phyloP scores from a whole-genome alignment of 2,113 vertebrate genomes.

The Nerophis lumbriciformis region DNA sequence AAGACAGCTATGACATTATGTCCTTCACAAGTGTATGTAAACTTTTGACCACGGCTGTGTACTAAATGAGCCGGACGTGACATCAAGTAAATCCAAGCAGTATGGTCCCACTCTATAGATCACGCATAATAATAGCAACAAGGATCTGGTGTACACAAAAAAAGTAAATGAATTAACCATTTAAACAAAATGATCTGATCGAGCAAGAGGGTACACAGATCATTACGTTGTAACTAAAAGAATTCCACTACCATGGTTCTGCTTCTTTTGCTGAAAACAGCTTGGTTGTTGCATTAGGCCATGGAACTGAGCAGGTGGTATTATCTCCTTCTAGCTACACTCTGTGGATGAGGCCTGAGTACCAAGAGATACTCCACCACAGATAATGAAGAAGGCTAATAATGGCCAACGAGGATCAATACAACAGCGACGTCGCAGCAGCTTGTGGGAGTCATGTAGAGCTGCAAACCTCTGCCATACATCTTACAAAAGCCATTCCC shows the following conservation, averaged over 20 bases:
- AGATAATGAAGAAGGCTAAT: conserved; percentile 49
- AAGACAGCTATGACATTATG: no score
- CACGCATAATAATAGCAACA: no score
- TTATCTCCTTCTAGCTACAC: conserved; percentile 26
- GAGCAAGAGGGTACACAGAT: conserved; percentile 9
- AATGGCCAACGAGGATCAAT: conserved; percentile 52
- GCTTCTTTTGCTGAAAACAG: conserved; percentile 32
- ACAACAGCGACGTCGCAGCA: conserved; percentile 20
- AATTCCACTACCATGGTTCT: background rate
- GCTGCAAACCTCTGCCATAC: conserved; percentile 39
- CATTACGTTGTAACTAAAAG: conserved; percentile 18
- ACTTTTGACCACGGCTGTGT: no score
- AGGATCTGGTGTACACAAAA: no score
- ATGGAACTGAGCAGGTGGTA: conserved; percentile 13
- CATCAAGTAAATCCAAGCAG: no score
- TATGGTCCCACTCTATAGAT: no score
- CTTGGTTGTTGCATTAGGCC: conserved; percentile 16
- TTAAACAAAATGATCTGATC: background rate
- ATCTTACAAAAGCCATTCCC: conserved; percentile 27
- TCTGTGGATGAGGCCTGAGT: conserved; percentile 22
- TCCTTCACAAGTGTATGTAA: no score
- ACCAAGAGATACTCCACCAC: conserved; percentile 18
- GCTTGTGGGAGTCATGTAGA: conserved; percentile 30
- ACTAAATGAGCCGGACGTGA: no score
- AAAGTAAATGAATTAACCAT: no score